These are phyloP conservation scores for Malthinus seriepunctatus DNA, from an alignment of 2,888 invertebrate species.

Conservation along the genomic window DNA sequence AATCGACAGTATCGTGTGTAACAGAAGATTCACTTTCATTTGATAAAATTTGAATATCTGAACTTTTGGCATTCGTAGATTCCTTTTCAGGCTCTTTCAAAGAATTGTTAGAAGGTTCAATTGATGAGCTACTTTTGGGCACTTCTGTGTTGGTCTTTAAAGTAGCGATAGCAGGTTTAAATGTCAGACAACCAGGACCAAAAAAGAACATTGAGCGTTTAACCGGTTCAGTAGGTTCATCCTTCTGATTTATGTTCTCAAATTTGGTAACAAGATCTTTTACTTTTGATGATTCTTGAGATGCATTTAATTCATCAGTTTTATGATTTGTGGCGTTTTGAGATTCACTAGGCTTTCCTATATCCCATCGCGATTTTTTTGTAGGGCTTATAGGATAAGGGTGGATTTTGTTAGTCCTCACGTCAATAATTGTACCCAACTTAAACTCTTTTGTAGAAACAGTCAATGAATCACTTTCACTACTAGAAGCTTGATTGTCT, in stretches of 20 bases:
- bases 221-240: background rate
- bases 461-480: background rate
- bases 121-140: background rate
- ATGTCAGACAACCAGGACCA: constrained; percentile 55
- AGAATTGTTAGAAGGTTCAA: background rate
- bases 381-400: constrained; percentile 35
- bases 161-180: constrained; percentile 43
- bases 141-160: constrained; percentile 6
- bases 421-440: constrained; percentile 44
- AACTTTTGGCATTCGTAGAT: too few species aligned
- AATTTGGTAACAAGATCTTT: background rate
- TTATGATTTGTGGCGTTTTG: background rate
- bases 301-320: background rate
- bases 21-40: too few species aligned
- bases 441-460: constrained; percentile 37
- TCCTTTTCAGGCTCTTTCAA: too few species aligned
- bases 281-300: background rate
- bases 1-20: too few species aligned
- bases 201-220: constrained; percentile 51
- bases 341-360: constrained; percentile 50
- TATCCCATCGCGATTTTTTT: constrained; percentile 56
- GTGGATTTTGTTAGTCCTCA: constrained; percentile 42
- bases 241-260: background rate
- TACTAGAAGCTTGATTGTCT: constrained; percentile 32
- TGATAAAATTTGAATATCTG: too few species aligned